phyloP scores from a whole-genome alignment of 2,797 vertebrate species.

The Hylomyscus alleni region DNA sequence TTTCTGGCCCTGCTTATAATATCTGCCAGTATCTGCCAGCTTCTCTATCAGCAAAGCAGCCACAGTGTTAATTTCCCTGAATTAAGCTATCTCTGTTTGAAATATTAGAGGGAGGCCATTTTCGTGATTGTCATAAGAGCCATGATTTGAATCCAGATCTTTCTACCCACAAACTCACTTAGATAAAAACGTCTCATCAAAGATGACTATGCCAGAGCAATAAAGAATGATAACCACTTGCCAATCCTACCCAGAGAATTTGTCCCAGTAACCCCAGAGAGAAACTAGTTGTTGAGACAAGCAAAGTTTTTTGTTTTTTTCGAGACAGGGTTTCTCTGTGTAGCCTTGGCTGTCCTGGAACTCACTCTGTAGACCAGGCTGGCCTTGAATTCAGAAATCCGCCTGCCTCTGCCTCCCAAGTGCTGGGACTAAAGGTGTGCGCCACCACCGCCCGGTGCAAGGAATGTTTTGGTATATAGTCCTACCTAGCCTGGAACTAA shows the following conservation, averaged over 20 bases:
- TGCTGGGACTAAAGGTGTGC: too few species aligned
- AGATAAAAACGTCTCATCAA: conserved; percentile 27
- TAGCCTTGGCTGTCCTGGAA: too few species aligned
- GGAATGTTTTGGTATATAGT: too few species aligned
- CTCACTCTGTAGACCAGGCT: too few species aligned
- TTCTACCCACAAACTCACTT: conserved; percentile 13
- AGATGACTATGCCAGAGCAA: not conserved
- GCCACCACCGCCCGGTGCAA: too few species aligned
- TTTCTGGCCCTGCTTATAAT: conserved; percentile 26
- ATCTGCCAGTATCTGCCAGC: not conserved
- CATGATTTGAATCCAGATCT: conserved; percentile 56
- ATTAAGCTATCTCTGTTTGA: conserved; percentile 47
- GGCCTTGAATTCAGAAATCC: too few species aligned
- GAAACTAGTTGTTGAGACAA: not conserved
- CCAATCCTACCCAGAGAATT: not conserved
- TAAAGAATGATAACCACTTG: conserved; percentile 4
- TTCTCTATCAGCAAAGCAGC: not conserved
- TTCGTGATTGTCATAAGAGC: not conserved
- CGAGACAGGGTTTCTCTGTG: too few species aligned
- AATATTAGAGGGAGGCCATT: conserved; percentile 61
- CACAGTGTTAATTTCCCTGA: not conserved
- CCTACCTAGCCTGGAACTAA: not conserved
- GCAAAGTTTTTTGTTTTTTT: too few species aligned
- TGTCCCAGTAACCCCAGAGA: conserved; percentile 23
- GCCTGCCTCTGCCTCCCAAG: too few species aligned